Evolutionary conservation across 35 echinoderm and acorn worm species (phyloP).

Genomic region (Acanthaster planci): DNA sequence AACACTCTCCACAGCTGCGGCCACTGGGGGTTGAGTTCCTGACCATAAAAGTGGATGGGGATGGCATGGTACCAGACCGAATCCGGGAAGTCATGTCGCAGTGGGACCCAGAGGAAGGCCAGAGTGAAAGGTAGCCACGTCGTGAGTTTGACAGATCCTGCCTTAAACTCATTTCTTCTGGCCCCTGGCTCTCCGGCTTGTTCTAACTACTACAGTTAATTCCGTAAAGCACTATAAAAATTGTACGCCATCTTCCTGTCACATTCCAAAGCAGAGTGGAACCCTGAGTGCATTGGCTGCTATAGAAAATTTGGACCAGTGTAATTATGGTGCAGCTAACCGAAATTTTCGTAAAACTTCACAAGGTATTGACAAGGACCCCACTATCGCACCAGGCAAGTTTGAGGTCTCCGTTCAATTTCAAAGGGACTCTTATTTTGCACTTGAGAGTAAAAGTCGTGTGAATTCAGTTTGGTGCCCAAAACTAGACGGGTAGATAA

Average conservation of each 20-base stretch:
- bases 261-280: no score
- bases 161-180: background rate
- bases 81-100: constrained; percentile 55
- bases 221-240: no score
- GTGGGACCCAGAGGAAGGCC: constrained; percentile 64
- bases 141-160: background rate
- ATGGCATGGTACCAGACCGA: constrained; percentile 76
- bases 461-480: no score
- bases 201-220: background rate
- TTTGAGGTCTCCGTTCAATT: no score
- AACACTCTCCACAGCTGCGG: constrained; percentile 12
- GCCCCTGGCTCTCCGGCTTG: background rate
- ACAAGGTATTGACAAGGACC: no score
- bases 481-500: no score
- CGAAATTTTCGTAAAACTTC: no score
- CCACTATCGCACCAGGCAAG: no score
- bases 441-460: background rate
- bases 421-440: background rate
- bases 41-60: constrained; percentile 62
- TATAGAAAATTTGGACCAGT: no score
- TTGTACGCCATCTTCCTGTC: no score
- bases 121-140: constrained; percentile 48
- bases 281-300: no score
- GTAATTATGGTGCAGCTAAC: no score
- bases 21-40: constrained; percentile 46